Conservation (phyloP, 2,888 invertebrate genomes). For the Drosophila anomelani region DNA sequence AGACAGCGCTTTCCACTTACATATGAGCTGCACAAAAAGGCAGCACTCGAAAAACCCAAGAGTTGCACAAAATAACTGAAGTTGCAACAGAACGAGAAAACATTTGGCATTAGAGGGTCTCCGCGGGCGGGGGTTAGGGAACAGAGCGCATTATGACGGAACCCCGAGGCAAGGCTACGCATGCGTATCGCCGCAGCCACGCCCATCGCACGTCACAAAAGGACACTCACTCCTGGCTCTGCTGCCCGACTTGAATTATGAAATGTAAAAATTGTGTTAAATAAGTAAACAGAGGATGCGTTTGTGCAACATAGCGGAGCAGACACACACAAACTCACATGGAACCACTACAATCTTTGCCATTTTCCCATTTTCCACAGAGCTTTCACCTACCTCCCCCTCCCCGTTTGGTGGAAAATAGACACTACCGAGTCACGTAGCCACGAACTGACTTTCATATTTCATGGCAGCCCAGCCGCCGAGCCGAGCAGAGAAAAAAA, state of each 20-base stretch:
- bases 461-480: conserved; percentile 43
- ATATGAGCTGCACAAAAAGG: conserved; percentile 28
- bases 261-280: conserved; percentile 76
- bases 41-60: conserved; percentile 21
- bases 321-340: background rate
- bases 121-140: background rate
- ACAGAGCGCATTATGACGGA: conserved; percentile 28
- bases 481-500: conserved; percentile 15
- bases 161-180: conserved; percentile 58
- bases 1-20: conserved; percentile 70
- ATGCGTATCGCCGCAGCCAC: conserved; percentile 58
- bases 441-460: conserved; percentile 55
- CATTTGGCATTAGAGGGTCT: conserved; percentile 40
- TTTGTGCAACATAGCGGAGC: conserved; percentile 38
- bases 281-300: conserved; percentile 74
- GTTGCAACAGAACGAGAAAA: conserved; percentile 36
- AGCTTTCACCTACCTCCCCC: background rate
- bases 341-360: conserved; percentile 2
- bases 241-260: conserved; percentile 57
- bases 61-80: conserved; percentile 26
- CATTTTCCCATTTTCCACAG: conserved; percentile 1
- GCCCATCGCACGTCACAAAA: conserved; percentile 15
- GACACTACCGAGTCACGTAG: conserved; percentile 66
- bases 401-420: conserved; percentile 13
- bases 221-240: conserved; percentile 19